Base-by-base conservation (phyloP, 2,888 invertebrate species). In the Tenthredo notha region DNA sequence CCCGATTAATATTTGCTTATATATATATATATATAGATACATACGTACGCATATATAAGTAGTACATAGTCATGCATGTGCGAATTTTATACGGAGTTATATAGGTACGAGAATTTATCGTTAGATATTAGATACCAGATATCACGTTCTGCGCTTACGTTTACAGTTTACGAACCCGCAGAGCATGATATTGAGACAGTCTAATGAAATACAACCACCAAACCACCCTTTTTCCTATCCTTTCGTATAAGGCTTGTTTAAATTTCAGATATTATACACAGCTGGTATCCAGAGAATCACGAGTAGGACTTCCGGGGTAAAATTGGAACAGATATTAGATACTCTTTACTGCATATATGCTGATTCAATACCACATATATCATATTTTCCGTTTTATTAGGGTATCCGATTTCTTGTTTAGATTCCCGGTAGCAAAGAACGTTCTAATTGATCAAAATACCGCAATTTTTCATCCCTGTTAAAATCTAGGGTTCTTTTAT, bases 151-250 rank as follows among this genome's bases (percentile, higher is more conserved):
- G 21, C 21, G 74, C 21, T 74, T 47, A 74, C 40, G 10, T 25
- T 15, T 29, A 43, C 40, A 21, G 40, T n/a, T n/a, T 43, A 43
- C 72, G 5, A 74, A 43, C 72, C 74, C 74, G 74, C 74, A 43
- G 74, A 21, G 74, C 43, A 43, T 29, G 25, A 74, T 74, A 74
- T 74, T 74, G 74, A 74, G 74, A 74, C 74, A 74, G 74, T 74
- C 40, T 74, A 74, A 74, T 74, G 43, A 43, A 74, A 74, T 74
- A 33, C 33, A 33, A 74, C 29, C 21, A 18, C 43, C 43, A 21
- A 6, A 43, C 33, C 2, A 12, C 40, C 74, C 9, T 43, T 9
- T 21, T 43, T 9, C 12, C 12, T 25, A 61, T 1, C 61, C 25
- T 25, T 2, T 25, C 12, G 25, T 61, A 21, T 61, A 25, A 67